Evolutionary conservation across 2,113 vertebrate species (phyloP), one percentile per base, ranked within the genome.

Genomic region (Cyprinodon variegatus): DNA sequence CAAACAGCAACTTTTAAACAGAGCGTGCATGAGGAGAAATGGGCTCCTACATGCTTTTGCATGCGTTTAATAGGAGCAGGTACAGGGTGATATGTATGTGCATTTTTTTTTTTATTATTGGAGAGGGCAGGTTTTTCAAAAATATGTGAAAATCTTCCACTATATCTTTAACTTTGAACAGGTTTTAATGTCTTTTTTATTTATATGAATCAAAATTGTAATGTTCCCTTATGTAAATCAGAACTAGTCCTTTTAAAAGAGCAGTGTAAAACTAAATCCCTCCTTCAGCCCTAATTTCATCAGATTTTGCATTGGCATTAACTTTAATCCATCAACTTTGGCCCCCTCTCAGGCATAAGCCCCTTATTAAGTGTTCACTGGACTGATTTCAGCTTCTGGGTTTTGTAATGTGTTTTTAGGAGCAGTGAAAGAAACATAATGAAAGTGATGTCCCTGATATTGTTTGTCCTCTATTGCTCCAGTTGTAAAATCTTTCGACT

Each of bases 241-340:
- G 17, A 53, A 10, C 20, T n/a, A 57, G 78, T 53, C 83, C 68
- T 76, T 29, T 65, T 60, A 79, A 79, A 77, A 66, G 38, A 85
- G 67, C 59, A 41, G 2, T 1, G 2, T 22, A 43, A 53, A 46
- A 70, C 74, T 46, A 64, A 81, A 68, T 68, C 37, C 20, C 36
- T 64, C 20, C 3, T 62, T 77, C 22, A 9, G 72, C 77, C 41
- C 39, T 29, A 20, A 45, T 62, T 78, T 41, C 10, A 62, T 65
- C 62, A 66, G 74, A 29, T 75, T 48, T 48, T 67, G 43, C 64
- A 66, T 68, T 17, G 46, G 77, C 64, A 37, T 79, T 70, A 64
- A 76, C 14, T 17, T 48, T 86, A 76, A 81, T 88, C 81, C 85
- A 69, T 20, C 2, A 39, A 41, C 57, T 22, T 75, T 80, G 62